A percentile compares a stretch with the other conserved stretches of the same genome.
These are phyloP conservation scores for Sinocyclocheilus anophthalmus DNA, from an alignment of 2,113 vertebrate species.

Conservation along the genomic window DNA sequence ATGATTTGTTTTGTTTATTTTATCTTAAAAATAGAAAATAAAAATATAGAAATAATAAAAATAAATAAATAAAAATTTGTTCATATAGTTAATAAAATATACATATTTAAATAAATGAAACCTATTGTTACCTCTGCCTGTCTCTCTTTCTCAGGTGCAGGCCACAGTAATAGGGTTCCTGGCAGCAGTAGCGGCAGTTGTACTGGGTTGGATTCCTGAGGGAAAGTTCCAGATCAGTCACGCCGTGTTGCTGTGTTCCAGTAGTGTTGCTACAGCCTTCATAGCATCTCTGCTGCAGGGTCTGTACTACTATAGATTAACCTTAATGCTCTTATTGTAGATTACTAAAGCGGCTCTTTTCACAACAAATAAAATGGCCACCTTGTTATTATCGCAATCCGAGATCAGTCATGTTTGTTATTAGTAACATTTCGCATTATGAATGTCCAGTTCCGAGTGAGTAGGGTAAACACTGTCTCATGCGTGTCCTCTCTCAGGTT, in stretches of 20 bases:
- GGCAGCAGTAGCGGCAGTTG: conserved; percentile 90
- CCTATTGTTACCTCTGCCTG: background rate
- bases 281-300: conserved; percentile 95
- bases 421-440: background rate
- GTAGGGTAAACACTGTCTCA: background rate
- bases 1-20: too few relatives aligned
- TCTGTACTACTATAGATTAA: conserved; percentile 55
- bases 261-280: conserved; percentile 95
- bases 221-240: conserved; percentile 92
- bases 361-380: background rate
- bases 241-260: conserved; percentile 90
- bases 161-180: conserved; percentile 96
- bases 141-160: conserved; percentile 80
- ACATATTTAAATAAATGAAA: background rate
- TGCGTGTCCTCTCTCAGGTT: conserved; percentile 73
- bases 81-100: too few relatives aligned
- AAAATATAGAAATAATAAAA: too few relatives aligned
- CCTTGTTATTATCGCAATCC: background rate
- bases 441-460: background rate
- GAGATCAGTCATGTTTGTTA: background rate
- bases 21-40: too few relatives aligned
- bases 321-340: background rate
- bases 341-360: background rate
- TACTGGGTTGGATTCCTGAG: conserved; percentile 95
- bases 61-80: too few relatives aligned